Evolutionary conservation across 2,113 vertebrate species (phyloP).

Genomic region (Vicugna pacos): DNA sequence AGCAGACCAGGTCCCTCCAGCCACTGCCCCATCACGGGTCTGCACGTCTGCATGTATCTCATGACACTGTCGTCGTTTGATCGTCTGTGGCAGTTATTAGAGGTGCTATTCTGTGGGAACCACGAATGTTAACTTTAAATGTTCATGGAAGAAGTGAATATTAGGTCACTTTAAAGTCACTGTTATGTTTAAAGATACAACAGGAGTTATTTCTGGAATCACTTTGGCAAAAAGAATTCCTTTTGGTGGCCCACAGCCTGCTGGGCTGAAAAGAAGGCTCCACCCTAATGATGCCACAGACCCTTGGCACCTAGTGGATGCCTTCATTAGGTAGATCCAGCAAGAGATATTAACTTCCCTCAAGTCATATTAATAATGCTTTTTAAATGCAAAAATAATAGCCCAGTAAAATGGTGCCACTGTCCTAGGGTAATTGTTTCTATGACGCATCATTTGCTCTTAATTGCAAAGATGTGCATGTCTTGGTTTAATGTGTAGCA

Average conservation of each 20-base stretch:
- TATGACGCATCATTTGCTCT: not conserved
- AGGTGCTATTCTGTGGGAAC: not conserved
- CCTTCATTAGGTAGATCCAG: not conserved
- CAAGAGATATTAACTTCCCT: not conserved
- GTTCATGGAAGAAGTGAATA: not conserved
- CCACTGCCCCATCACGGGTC: not conserved
- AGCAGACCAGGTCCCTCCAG: not conserved
- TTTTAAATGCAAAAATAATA: not conserved
- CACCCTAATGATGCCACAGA: not conserved
- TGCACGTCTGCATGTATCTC: accelerated
- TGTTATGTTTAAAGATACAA: not conserved
- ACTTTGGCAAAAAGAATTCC: not conserved
- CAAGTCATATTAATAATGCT: not conserved
- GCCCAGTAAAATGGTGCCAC: not conserved
- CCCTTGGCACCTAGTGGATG: not conserved
- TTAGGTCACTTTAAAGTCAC: not conserved
- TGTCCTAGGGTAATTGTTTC: not conserved
- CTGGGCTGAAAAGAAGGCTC: not conserved
- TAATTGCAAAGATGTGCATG: slow-evolving; percentile 14
- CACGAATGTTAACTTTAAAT: not conserved
- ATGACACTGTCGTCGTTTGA: no score
- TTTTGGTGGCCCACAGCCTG: not conserved
- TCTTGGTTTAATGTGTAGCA: not conserved
- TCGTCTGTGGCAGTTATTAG: not conserved
- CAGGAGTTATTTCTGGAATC: not conserved